Evolutionary conservation across 64 coral and sea anemone species (phyloP), one percentile per base, ranked within the genome.

Genomic region (Astreopora myriophthalma): DNA sequence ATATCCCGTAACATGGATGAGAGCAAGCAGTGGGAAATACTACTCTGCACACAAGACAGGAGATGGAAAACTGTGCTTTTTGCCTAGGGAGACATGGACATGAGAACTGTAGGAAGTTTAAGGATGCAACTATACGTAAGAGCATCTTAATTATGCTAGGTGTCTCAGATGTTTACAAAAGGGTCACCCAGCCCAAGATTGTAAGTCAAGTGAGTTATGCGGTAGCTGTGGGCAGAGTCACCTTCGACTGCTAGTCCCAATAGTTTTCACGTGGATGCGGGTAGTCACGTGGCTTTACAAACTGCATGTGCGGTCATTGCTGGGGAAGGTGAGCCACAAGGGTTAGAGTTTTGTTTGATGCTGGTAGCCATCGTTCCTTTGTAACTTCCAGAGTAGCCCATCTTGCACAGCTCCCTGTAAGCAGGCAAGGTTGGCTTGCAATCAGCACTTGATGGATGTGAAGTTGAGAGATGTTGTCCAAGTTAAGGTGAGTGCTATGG

Each of bases 291-390:
- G 23, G 89, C 62, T 14, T 65, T 91, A 12, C 89, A 91, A 46
- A 91, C 89, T 33, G 89, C 89, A 17, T 49, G 60, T 8, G 64
- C 76, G 8, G 26, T 55, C 69, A 52, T 91, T 31, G 1, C 46
- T 44, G 89, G 89, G 61, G 28, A 91, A 16, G 35, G 89, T 24
- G 33, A 73, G 3, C 11, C 6, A 8, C 17, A 13, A 91, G 19
- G 77, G 77, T 69, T 23, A 79, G 75, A 26, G 29, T 91, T 22
- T 82, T 91, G 89, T 91, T 91, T 22, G 89, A 91, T 22, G 71
- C 58, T 70, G 89, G 89, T 44, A 91, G 89, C 25, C 89, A 91
- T n/a, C 58, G 75, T 13, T 82, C 75, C 6, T 91, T 91, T 51
- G 42, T 91, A 0, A 82, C 88, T 3, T 22, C 74, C 63, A 69